Conservation (phyloP, 1,140 invertebrate genomes). For the Eueides isabella region DNA sequence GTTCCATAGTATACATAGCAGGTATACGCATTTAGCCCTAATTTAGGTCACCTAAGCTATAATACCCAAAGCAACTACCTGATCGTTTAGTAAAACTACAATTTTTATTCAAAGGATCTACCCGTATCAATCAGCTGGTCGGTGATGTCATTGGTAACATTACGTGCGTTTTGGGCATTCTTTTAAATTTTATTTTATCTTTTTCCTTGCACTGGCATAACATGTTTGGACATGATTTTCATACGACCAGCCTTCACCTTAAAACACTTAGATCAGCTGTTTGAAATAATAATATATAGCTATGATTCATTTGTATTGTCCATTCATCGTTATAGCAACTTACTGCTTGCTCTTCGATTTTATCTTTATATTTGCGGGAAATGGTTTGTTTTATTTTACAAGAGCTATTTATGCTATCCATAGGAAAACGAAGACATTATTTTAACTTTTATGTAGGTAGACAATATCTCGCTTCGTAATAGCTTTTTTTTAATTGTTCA, state of each 20-base stretch:
- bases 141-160: constrained; percentile 60
- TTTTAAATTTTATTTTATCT: constrained; percentile 35
- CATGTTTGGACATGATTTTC: constrained; percentile 60
- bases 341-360: constrained; percentile 35
- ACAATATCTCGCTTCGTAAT: too few species aligned
- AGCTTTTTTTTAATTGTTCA: too few species aligned
- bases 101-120: constrained; percentile 30
- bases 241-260: constrained; percentile 61
- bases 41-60: background rate
- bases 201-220: constrained; percentile 41
- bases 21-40: background rate
- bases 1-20: background rate
- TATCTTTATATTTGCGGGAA: too few species aligned
- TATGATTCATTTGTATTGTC: constrained; percentile 69
- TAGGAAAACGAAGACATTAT: too few species aligned
- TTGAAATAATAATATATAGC: constrained; percentile 60
- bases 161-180: constrained; percentile 43
- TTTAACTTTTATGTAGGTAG: too few species aligned
- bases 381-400: background rate
- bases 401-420: too few species aligned
- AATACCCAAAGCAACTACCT: constrained; percentile 10
- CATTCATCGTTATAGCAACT: background rate
- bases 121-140: constrained; percentile 56
- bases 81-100: constrained; percentile 19
- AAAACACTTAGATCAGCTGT: constrained; percentile 57